These are phyloP conservation scores for Aeoliscus strigatus DNA, from an alignment of 2,797 vertebrate genomes.

Conservation along the genomic window DNA sequence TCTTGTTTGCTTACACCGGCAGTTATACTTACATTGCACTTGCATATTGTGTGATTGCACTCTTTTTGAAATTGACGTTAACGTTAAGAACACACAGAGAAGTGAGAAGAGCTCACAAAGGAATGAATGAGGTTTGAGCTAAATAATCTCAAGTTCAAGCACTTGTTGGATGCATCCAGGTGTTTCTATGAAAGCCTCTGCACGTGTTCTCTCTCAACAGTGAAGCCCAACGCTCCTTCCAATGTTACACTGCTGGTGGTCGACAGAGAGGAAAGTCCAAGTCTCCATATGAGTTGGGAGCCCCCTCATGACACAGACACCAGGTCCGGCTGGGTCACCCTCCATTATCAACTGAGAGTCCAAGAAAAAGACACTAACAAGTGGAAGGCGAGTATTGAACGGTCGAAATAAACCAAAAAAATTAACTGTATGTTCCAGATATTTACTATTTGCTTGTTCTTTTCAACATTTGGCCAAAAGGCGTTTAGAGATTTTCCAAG, in stretches of 20 bases:
- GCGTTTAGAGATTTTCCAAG: background rate
- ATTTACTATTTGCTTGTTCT: too few species aligned
- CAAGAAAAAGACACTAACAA: slow-evolving; percentile 67
- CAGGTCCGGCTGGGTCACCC: slow-evolving; percentile 84
- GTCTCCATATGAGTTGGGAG: slow-evolving; percentile 79
- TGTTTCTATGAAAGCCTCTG: background rate
- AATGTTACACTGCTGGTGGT: slow-evolving; percentile 79
- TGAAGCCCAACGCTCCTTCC: slow-evolving; percentile 81
- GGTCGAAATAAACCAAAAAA: too few species aligned
- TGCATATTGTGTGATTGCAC: background rate
- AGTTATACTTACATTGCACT: too few species aligned
- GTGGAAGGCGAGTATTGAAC: slow-evolving; percentile 79
- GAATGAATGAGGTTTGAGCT: too few species aligned
- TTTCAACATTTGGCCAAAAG: too few species aligned
- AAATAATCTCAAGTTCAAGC: too few species aligned
- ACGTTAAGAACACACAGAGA: too few species aligned
- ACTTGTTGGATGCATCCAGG: background rate
- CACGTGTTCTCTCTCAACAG: slow-evolving; percentile 57
- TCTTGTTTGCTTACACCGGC: slow-evolving; percentile 18
- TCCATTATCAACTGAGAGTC: slow-evolving; percentile 80
- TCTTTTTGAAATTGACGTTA: background rate
- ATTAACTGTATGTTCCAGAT: too few species aligned
- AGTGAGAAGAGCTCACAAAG: too few species aligned
- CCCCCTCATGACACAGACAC: slow-evolving; percentile 73
- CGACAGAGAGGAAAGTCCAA: slow-evolving; percentile 51